Base-by-base conservation (phyloP, 1,140 invertebrate species). In the Radopholus similis region DNA sequence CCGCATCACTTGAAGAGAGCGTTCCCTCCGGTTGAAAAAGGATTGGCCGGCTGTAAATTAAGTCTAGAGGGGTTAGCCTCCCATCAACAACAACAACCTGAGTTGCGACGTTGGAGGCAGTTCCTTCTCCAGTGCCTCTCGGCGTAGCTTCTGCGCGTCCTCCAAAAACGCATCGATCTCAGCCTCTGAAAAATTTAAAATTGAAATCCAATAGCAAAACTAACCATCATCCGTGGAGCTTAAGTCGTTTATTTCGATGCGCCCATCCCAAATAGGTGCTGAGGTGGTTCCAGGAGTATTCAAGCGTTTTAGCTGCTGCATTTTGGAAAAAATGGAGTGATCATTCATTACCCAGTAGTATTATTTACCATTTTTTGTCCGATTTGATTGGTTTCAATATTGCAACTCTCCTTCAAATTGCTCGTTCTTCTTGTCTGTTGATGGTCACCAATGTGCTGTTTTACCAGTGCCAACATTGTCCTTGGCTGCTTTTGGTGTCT, bases 81-180 rank as follows among this genome's bases (percentile, higher is more conserved):
- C 13, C 23, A 51, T 51, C 1, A 2, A 23, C 37, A 15, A 28
- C 18, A 18, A 44, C 13, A 49, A 18, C 40, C 42, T 47, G 18
- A 62, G 37, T 23, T 1, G 59, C 28, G n/a, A n/a, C 15, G 59
- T 62, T 49, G 59, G 59, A 4, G 59, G 59, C 18, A 62, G 47
- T 26, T 62, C 59, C 30, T 40, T 51, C 32, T 62, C 59, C 2
- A 62, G 34, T 23, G 51, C 51, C 15, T 26, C 58, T 32, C 26
- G 32, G 6, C 64, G 68, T 4, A 66, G 34, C 37, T 37, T 49
- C 6, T 72, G 60, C 15, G 73, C 76, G n/a, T 35, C 53, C 21
- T 67, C 72, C 23, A 74, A 30, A 8, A 74, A 51, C 28, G 73
- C 72, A 64, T 74, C 72, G 42, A 74, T 74, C 42, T 75, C 73